A percentile compares a stretch with the other conserved stretches of the same genome.
These are phyloP conservation scores for Andrena hattorfiana DNA, from an alignment of 2,888 invertebrate species.

Conservation along the genomic window DNA sequence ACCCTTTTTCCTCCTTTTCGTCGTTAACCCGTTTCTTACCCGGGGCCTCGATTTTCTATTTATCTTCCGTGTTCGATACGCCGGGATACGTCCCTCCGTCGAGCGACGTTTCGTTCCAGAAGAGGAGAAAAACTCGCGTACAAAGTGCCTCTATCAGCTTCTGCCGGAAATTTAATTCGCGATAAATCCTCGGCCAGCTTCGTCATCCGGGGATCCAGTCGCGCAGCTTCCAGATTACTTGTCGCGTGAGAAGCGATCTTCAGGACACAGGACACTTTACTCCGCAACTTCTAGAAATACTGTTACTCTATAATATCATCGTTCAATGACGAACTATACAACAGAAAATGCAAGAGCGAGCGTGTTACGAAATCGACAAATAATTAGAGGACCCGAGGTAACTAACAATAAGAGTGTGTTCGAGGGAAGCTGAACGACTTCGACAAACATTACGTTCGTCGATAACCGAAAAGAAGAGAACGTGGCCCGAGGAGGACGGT, in stretches of 20 bases:
- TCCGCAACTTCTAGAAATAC: too few species aligned
- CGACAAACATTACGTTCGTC: neutral
- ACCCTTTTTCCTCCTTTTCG: constrained; percentile 56
- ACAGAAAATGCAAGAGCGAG: neutral
- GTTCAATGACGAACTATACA: too few species aligned
- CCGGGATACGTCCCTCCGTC: constrained; percentile 27
- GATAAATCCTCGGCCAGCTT: neutral
- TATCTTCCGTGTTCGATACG: constrained; percentile 60
- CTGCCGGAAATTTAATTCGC: constrained; percentile 10
- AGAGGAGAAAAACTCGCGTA: constrained; percentile 4
- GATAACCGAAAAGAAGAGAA: neutral
- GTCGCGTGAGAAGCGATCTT: neutral
- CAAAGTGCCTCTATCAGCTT: constrained; percentile 9
- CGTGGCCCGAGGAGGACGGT: neutral
- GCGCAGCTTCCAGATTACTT: neutral
- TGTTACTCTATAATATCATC: too few species aligned
- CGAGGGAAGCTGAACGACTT: neutral
- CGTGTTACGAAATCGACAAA: constrained; percentile 10
- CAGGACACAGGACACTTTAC: neutral
- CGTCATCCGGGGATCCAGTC: neutral
- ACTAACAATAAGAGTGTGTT: neutral
- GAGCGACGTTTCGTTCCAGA: neutral
- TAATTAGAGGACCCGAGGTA: neutral
- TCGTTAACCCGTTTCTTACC: constrained; percentile 66
- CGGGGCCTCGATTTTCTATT: constrained; percentile 50